These are phyloP conservation scores for Pseudanteris insignis DNA, from an alignment of 2,888 invertebrate species.

Conservation along the genomic window DNA sequence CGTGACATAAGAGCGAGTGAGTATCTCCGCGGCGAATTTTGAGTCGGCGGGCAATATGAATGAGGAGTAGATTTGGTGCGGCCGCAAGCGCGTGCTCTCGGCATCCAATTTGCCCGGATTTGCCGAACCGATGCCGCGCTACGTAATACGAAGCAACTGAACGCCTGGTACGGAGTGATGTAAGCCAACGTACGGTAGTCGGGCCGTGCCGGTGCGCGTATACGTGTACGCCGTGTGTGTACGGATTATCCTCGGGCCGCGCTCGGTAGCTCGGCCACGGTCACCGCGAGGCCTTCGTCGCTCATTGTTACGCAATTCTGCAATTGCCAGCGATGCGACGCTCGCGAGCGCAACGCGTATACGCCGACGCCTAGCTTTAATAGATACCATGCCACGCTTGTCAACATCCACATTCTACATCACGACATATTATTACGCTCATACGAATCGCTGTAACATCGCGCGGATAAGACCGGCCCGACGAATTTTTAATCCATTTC, in stretches of 20 bases:
- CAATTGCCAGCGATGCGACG: constrained; percentile 39
- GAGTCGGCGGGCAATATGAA: constrained; percentile 11
- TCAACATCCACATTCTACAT: constrained; percentile 35
- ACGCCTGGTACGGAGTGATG: constrained; percentile 20
- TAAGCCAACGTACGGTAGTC: constrained; percentile 40
- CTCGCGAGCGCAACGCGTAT: constrained; percentile 36
- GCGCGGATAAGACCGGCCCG: too few species aligned
- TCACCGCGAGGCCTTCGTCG: constrained; percentile 44
- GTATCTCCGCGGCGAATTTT: neutral
- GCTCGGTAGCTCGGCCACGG: constrained; percentile 46
- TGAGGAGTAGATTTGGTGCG: constrained; percentile 10
- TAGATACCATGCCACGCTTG: constrained; percentile 36
- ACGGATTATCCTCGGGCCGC: constrained; percentile 44
- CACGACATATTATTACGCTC: constrained; percentile 29
- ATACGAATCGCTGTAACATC: too few species aligned
- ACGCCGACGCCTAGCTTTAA: constrained; percentile 39
- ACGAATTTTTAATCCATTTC: too few species aligned
- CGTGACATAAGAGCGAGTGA: neutral
- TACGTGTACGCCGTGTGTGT: constrained; percentile 38
- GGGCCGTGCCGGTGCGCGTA: constrained; percentile 30
- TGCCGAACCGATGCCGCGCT: constrained; percentile 21
- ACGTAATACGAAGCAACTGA: constrained; percentile 20
- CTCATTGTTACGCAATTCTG: constrained; percentile 41
- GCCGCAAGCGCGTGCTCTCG: constrained; percentile 3
- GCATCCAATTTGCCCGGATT: constrained; percentile 31